A percentile compares a stretch with the other conserved stretches of the same genome.
Evolutionary conservation across 2,113 vertebrate genomes (phyloP).

Genomic region (Nycticryphes semicollaris): DNA sequence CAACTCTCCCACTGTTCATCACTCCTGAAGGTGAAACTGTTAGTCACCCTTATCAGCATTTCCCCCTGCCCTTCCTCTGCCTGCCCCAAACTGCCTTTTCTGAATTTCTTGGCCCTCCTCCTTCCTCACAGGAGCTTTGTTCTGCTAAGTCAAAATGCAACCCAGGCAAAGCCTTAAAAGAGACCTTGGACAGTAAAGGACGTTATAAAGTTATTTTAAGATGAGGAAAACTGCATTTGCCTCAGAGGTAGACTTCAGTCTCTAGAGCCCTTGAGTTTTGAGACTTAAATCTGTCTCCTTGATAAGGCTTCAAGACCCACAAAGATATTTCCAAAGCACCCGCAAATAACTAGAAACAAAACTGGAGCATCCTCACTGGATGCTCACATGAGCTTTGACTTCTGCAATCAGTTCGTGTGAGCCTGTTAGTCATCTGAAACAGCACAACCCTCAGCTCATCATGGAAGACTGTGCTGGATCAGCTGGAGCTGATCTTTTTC

Average conservation of each 20-base stretch:
- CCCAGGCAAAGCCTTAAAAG: conserved; percentile 1
- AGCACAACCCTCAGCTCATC: background rate
- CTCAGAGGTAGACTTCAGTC: background rate
- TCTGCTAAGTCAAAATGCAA: background rate
- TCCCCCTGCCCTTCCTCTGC: background rate
- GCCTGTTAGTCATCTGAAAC: conserved; percentile 15
- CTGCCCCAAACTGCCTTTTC: background rate
- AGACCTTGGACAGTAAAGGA: conserved; percentile 47
- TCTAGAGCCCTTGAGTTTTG: conserved; percentile 29
- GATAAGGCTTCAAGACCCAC: background rate
- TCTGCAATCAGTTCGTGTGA: background rate
- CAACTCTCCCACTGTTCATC: conserved; percentile 55
- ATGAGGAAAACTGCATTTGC: conserved; percentile 19
- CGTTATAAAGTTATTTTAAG: conserved; percentile 48
- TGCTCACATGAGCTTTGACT: background rate
- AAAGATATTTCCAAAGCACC: conserved; percentile 6
- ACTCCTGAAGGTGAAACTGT: conserved; percentile 64
- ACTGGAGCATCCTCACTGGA: background rate
- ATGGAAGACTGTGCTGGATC: background rate
- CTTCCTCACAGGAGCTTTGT: background rate
- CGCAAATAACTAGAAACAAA: conserved; percentile 33
- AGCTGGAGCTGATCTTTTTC: background rate
- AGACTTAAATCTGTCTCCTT: background rate
- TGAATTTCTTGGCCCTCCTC: background rate
- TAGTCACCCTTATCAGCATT: background rate